Base-by-base conservation (phyloP, 2,797 vertebrate species). In the Cryptoblepharus egeriae region DNA sequence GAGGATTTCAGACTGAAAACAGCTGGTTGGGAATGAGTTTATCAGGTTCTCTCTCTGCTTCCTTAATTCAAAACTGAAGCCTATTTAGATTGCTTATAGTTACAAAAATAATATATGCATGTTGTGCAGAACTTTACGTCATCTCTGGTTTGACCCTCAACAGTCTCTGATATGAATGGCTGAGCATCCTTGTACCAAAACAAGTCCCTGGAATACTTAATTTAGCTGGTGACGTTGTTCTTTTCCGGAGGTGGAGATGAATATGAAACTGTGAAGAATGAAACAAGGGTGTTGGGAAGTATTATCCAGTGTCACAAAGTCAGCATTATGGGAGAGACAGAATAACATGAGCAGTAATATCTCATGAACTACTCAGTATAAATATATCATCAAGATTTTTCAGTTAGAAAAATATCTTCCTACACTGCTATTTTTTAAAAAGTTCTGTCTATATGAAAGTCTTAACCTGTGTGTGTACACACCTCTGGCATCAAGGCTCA, bases 191-290 rank as follows among this genome's bases (percentile, higher is more conserved):
- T 22, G 78, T n/a, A 2, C n/a, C 65, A 1, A 15, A 42, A 45
- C 26, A 75, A 8, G 35, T 52, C 78, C 77, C 63, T 13, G 16
- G 61, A 79, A 45, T 60, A 30, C 5, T 80, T 39, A 60, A 75
- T 60, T 1, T 60, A 20, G 26, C 37, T 58, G 15, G 57, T 68
- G 26, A 63, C 75, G 78, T 68, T 35, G 28, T 45, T 88, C 39
- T 67, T 42, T 89, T 84, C 77, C 45, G 39, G 76, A 85, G 10
- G 55, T 55, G 60, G 58, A 85, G 61, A 1, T 57, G 67, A 75
- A 68, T 85, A 80, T 60, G 26, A 65, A 60, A 49, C 65, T 42
- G 32, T 39, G 77, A 77, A 52, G 30, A 58, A 42, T 79, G 55
- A 79, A 83, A 67, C n/a, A 75, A 64, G 58, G n/a, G 8, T 63